Percentiles rank a stretch among this genome's conserved stretches.
Conservation (phyloP, 1,140 invertebrate species). For the Gryllus bimaculatus region DNA sequence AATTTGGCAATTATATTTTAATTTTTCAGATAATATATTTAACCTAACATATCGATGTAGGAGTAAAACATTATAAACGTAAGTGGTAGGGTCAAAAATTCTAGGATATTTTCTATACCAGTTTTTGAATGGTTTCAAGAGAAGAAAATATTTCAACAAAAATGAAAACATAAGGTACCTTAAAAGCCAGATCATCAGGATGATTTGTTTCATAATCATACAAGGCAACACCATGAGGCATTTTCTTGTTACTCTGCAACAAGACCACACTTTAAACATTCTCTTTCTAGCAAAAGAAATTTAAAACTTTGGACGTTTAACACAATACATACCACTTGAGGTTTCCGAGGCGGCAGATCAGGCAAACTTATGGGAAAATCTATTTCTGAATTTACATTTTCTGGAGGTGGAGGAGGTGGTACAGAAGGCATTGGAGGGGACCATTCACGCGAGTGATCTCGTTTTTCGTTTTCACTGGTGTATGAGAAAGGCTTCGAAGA, state of each 20-base stretch:
- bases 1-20: too few species aligned
- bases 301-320: not conserved
- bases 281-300: not conserved
- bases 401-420: slow-evolving; percentile 60
- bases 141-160: too few species aligned
- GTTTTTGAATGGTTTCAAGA: too few species aligned
- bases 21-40: too few species aligned
- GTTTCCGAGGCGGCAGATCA: slow-evolving; percentile 22
- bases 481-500: not conserved
- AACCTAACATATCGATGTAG: too few species aligned
- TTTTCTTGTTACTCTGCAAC: not conserved
- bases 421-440: slow-evolving; percentile 69
- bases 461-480: not conserved
- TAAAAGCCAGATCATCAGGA: slow-evolving; percentile 59
- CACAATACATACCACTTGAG: not conserved
- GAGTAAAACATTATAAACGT: too few species aligned
- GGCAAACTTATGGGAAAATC: slow-evolving; percentile 10
- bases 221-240: slow-evolving; percentile 59
- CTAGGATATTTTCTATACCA: too few species aligned
- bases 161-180: slow-evolving; percentile 40
- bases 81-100: too few species aligned
- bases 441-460: slow-evolving; percentile 23
- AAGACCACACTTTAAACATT: not conserved
- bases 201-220: slow-evolving; percentile 63
- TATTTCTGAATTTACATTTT: slow-evolving; percentile 35